These are phyloP conservation scores for Paedocypris micromegethes DNA, from an alignment of 2,797 vertebrate genomes.

Conservation along the genomic window DNA sequence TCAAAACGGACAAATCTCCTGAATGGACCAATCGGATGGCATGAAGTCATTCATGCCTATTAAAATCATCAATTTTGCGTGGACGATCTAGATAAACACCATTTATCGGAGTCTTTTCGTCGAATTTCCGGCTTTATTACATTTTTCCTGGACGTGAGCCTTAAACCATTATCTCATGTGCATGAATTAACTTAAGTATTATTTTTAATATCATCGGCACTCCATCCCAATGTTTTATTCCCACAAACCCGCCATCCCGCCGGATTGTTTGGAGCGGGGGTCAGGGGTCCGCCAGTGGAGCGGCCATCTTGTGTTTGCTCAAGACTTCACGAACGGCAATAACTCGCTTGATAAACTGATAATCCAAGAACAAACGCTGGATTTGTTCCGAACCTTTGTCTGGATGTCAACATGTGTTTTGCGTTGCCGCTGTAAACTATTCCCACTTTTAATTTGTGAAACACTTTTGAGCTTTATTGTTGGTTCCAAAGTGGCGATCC, in stretches of 20 bases:
- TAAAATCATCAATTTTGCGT: not conserved
- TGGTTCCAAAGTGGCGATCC: slow-evolving; percentile 23
- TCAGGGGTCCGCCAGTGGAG: slow-evolving; percentile 21
- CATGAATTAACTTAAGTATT: slow-evolving; percentile 8
- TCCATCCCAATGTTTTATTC: slow-evolving; percentile 37
- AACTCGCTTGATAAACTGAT: slow-evolving; percentile 53
- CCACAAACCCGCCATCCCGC: slow-evolving; percentile 23
- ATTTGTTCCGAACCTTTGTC: slow-evolving; percentile 41
- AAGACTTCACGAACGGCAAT: slow-evolving; percentile 40
- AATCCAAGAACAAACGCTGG: slow-evolving; percentile 41
- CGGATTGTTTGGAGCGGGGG: slow-evolving; percentile 39
- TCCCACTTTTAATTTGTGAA: slow-evolving; percentile 6
- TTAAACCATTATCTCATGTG: slow-evolving; percentile 15
- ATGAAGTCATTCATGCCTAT: too few relatives aligned
- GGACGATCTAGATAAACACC: slow-evolving; percentile 37
- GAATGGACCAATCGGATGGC: too few relatives aligned
- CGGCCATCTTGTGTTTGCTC: slow-evolving; percentile 5
- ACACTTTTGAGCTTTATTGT: slow-evolving; percentile 16
- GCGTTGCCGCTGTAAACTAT: slow-evolving; percentile 26
- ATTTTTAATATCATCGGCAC: slow-evolving; percentile 9
- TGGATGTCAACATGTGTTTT: slow-evolving; percentile 56
- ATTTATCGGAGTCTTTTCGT: slow-evolving; percentile 44
- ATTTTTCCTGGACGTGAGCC: slow-evolving; percentile 8
- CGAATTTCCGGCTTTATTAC: slow-evolving; percentile 27
- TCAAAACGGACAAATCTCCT: too few relatives aligned